A percentile compares a stretch with the other conserved stretches of the same genome.
Conservation (phyloP, 2,797 vertebrate genomes). For the Phrynocephalus forsythii region DNA sequence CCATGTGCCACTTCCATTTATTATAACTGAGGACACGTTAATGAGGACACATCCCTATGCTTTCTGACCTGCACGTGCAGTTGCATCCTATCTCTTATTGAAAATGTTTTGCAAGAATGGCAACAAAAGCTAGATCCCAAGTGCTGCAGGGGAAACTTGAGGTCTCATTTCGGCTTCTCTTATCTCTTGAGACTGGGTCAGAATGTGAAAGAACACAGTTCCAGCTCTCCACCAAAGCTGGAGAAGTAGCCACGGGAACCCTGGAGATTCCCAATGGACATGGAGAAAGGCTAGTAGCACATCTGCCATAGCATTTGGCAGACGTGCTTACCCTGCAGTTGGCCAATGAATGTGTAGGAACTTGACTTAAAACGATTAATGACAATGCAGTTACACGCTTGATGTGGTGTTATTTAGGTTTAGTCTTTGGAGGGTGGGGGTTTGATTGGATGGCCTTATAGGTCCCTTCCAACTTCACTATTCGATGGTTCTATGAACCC, state of each 20-base stretch:
- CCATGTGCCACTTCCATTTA: background rate
- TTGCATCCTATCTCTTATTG: background rate
- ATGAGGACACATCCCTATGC: background rate
- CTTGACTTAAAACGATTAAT: background rate
- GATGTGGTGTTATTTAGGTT: constrained; percentile 14
- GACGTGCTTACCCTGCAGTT: background rate
- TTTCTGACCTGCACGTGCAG: background rate
- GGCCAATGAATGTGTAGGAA: background rate
- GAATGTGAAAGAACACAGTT: background rate
- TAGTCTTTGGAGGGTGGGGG: constrained; percentile 33
- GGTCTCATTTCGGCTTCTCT: too few species aligned
- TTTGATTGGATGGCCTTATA: too few species aligned
- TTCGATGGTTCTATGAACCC: background rate
- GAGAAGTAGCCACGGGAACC: background rate
- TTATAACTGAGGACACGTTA: background rate
- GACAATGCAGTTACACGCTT: background rate
- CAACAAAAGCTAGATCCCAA: background rate
- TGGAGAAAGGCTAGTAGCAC: accelerated
- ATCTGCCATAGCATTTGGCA: accelerated
- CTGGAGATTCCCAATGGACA: background rate
- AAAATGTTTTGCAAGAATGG: background rate
- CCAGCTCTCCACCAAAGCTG: background rate
- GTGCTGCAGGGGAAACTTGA: background rate
- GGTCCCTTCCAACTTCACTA: too few species aligned
- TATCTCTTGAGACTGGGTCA: background rate